A percentile compares a stretch with the other conserved stretches of the same genome.
Evolutionary conservation across 2,888 invertebrate species (phyloP).

Genomic region (Chorisops tibialis): DNA sequence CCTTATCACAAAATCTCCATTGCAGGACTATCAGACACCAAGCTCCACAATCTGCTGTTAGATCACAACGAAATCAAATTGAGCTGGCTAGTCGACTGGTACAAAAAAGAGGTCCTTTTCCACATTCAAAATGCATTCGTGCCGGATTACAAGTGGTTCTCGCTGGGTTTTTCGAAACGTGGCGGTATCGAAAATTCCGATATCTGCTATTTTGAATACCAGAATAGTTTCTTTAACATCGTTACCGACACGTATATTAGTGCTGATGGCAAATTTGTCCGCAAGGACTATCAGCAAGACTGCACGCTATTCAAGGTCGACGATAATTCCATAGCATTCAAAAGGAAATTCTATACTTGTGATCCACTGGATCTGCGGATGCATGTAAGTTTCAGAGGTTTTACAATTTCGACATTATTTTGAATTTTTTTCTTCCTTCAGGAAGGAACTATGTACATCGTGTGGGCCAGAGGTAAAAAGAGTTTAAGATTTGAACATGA

Average conservation of each 20-base stretch:
- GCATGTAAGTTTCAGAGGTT: constrained; percentile 42
- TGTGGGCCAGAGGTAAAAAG: constrained; percentile 79
- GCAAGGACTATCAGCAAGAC: constrained; percentile 69
- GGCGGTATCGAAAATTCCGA: constrained; percentile 73
- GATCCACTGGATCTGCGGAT: constrained; percentile 60
- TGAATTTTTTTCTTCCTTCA: constrained; percentile 45
- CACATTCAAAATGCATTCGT: constrained; percentile 52
- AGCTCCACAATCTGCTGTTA: constrained; percentile 48
- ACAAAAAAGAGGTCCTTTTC: constrained; percentile 52
- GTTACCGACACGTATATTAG: constrained; percentile 72
- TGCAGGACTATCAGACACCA: constrained; percentile 48
- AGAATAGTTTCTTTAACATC: constrained; percentile 50
- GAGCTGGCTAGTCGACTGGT: constrained; percentile 53
- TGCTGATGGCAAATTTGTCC: constrained; percentile 60
- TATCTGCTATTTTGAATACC: constrained; percentile 74
- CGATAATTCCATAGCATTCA: constrained; percentile 69
- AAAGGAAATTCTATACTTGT: constrained; percentile 81
- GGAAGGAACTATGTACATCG: constrained; percentile 86
- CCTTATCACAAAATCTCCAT: too few species aligned
- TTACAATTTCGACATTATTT: constrained; percentile 14
- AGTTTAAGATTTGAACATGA: constrained; percentile 56
- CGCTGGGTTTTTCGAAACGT: constrained; percentile 80
- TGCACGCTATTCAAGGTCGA: constrained; percentile 60
- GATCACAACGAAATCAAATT: constrained; percentile 51
- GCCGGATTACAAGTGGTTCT: constrained; percentile 66